These are phyloP conservation scores for Erethizon dorsatum DNA, from an alignment of 2,797 vertebrate genomes.

Conservation along the genomic window DNA sequence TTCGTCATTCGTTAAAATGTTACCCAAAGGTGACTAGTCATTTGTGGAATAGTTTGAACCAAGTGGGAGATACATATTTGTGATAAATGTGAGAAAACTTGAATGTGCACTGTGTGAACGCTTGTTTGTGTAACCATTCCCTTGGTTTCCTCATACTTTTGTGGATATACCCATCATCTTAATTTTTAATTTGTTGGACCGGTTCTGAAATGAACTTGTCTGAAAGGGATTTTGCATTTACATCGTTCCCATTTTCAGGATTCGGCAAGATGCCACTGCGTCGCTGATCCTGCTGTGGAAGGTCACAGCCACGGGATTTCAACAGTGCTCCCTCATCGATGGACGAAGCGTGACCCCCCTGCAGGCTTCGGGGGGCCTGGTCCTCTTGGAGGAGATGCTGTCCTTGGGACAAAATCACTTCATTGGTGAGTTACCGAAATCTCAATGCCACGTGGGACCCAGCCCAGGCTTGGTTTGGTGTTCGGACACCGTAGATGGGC, in stretches of 20 bases:
- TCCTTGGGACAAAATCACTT: constrained; percentile 97
- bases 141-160: neutral
- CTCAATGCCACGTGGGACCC: rapidly evolving
- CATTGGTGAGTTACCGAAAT: constrained; percentile 92
- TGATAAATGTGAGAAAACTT: no score
- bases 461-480: neutral
- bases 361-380: constrained; percentile 94
- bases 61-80: neutral
- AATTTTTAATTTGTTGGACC: neutral
- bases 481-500: rapidly evolving
- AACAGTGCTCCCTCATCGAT: constrained; percentile 95
- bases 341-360: constrained; percentile 94
- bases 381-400: constrained; percentile 94
- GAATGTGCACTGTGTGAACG: rapidly evolving
- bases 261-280: constrained; percentile 92
- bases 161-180: rapidly evolving
- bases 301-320: constrained; percentile 94
- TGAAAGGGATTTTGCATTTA: neutral
- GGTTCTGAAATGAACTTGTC: neutral
- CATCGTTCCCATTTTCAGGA: constrained; percentile 81
- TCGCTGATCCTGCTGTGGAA: constrained; percentile 95
- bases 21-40: neutral
- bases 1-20: neutral
- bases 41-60: neutral
- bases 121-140: no score